Base-by-base conservation (phyloP, 2,113 vertebrate species). In the Thinocorus orbignyianus region DNA sequence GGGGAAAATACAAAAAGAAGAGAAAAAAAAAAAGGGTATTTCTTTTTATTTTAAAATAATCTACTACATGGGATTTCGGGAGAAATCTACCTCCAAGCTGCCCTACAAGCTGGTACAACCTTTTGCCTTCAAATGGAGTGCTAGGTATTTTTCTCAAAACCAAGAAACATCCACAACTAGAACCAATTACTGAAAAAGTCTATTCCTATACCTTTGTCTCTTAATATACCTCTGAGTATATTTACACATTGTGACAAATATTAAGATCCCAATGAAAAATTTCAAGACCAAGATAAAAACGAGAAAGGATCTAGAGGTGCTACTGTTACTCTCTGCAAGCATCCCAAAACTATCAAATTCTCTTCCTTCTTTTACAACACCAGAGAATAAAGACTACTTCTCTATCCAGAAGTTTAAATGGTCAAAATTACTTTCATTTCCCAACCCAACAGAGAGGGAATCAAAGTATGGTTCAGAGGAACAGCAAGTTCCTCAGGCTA, bases 391-490 rank as follows among this genome's bases (percentile, higher is more conserved):
- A 20, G 62, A 42, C 44, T 77, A 52, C 78, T 51, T 41, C 55
- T 78, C 70, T 87, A 87, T 22, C 49, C 51, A 65, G 24, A 90
- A 55, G 89, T 88, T 93, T 64, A 94, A 81, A 82, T 93, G 69
- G 91, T 88, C 70, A 92, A 58, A 65, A 88, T 52, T 16, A 64
- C 85, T 94, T 95, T 92, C 48, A 86, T 90, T 97, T 96, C 58
- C 17, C 46, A 96, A 55, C 52, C 71, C 88, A 91, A 77, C 68
- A 79, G 78, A 89, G 31, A 79, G 88, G 91, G 90, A 97, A 96
- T 97, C 93, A 93, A 97, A 96, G 92, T 4, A 58, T 18, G 77
- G 85, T 94, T 97, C 93, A 95, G 84, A 96, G 85, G 84, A 96
- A 87, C 88, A 95, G 31, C 1, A 35, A 62, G 60, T 31, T 97